These are phyloP conservation scores for Bucorvus abyssinicus DNA, from an alignment of 2,797 vertebrate genomes.

Conservation along the genomic window DNA sequence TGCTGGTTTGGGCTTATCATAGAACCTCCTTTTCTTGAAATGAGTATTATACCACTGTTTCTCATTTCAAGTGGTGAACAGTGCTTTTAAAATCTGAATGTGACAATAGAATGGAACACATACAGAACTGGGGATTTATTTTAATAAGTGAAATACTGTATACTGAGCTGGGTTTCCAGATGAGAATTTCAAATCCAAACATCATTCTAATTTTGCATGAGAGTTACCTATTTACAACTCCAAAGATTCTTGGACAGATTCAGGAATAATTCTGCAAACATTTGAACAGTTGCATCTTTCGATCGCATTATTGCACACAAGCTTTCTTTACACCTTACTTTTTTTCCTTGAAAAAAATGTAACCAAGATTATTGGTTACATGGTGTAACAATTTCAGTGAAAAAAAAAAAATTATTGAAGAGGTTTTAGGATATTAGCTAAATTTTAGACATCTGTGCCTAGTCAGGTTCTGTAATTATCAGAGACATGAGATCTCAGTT, in stretches of 20 bases:
- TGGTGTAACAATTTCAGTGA: background rate
- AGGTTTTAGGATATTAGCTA: background rate
- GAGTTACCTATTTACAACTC: background rate
- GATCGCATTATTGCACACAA: background rate
- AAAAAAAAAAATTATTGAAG: background rate
- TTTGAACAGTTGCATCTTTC: background rate
- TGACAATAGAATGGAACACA: background rate
- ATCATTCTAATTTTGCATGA: background rate
- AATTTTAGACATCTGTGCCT: background rate
- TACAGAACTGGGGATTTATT: background rate
- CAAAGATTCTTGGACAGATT: background rate
- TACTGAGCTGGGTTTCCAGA: background rate
- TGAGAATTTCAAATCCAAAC: background rate
- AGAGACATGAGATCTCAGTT: background rate
- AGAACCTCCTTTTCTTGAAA: background rate
- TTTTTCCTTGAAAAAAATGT: background rate
- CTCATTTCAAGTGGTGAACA: background rate
- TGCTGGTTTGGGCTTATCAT: background rate
- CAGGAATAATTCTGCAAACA: background rate
- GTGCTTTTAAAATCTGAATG: background rate
- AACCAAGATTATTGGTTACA: background rate
- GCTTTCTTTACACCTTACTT: background rate
- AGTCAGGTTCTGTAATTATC: background rate
- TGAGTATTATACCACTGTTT: background rate
- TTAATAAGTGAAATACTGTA: background rate